Evolutionary conservation across 2,113 vertebrate genomes (phyloP), one percentile per base, ranked within the genome.

Genomic region (Plestiodon gilberti): DNA sequence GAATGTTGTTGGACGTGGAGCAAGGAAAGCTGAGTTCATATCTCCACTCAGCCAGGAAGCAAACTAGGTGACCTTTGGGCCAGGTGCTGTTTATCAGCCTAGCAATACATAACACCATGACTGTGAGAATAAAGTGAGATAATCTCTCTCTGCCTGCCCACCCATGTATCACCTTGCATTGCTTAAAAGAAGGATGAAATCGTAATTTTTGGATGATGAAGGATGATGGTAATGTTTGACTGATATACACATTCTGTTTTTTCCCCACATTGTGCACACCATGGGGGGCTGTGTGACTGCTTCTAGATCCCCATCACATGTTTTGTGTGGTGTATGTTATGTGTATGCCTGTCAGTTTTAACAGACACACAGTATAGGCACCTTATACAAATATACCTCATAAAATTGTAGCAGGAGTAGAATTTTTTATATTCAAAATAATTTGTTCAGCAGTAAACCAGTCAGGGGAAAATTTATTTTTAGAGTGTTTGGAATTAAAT

Each of bases 381-480:
- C 28, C 30, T 28, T 28, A 23, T 22, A 65, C n/a, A 65, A 7
- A 30, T 65, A 28, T 65, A 30, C 28, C 64, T 23, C 28, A 11
- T 65, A 65, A 65, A 30, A 65, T 30, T 65, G 64, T 65, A 25
- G 43, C 43, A 48, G 4, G 43, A 48, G 43, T 48, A 48, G 43
- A 8, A 48, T 48, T 48, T 48, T 48, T 48, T 48, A 65, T 65
- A 10, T 65, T 65, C 28, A 30, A 65, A 65, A 25, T 30, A 65
- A 30, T 65, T 65, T 65, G 28, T 65, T 38, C 87, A 0, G 30
- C 78, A 5, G 48, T 62, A 77, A 57, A 57, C 35, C 0, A 0
- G 61, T 1, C 22, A 38, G 74, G 77, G 43, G 71, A 48, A 67
- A 0, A 6, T 48, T 2, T 52, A 2, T 0, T 43, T 3, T 30